These are phyloP conservation scores for Nycticryphes semicollaris DNA, from an alignment of 2,113 vertebrate species.

Conservation along the genomic window DNA sequence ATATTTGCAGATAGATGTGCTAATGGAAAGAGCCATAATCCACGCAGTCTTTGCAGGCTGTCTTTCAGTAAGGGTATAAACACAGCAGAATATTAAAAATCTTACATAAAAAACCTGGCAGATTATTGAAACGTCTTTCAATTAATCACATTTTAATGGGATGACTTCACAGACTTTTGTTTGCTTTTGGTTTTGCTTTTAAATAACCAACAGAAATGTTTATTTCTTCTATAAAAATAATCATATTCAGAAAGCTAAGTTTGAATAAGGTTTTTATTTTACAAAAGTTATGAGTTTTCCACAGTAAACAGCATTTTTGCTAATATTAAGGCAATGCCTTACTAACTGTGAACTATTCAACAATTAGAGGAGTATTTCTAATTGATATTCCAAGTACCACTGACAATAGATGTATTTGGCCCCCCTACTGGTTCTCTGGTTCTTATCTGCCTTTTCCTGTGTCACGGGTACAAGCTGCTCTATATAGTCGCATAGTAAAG, in stretches of 20 bases:
- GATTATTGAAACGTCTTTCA: not conserved
- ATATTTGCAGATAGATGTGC: not conserved
- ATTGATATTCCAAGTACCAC: not conserved
- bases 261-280: not conserved
- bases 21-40: not conserved
- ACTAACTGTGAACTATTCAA: not conserved
- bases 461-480: not conserved
- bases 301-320: not conserved
- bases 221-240: not conserved
- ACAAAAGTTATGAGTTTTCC: rapidly evolving
- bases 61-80: not conserved
- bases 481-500: not conserved
- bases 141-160: not conserved
- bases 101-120: not conserved
- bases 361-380: not conserved
- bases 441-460: not conserved
- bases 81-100: not conserved
- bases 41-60: not conserved
- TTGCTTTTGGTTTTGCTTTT: not conserved
- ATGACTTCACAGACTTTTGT: not conserved
- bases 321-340: not conserved
- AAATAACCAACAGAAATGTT: not conserved
- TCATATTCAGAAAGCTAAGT: not conserved
- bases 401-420: not conserved
- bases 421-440: too few relatives aligned